Evolutionary conservation across 1,140 invertebrate genomes (phyloP).

Genomic region (Papilio polyxenes): DNA sequence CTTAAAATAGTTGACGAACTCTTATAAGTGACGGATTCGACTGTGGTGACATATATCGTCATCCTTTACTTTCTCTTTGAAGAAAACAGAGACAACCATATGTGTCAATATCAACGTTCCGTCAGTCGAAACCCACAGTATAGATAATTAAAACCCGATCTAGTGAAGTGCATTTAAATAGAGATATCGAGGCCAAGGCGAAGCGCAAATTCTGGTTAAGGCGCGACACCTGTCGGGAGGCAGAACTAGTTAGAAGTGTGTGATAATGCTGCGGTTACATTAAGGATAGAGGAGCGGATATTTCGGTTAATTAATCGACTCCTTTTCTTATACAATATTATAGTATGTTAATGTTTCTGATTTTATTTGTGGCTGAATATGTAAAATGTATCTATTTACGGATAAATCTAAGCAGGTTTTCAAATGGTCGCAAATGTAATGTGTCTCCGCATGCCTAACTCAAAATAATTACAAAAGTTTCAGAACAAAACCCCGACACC

Average conservation of each 20-base stretch:
- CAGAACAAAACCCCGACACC: not conserved
- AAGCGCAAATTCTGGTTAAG: conserved; percentile 33
- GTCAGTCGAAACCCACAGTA: not conserved
- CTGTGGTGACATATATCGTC: not conserved
- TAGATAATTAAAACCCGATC: conserved; percentile 22
- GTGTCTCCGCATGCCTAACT: not conserved
- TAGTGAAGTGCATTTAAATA: conserved; percentile 23
- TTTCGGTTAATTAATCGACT: no score
- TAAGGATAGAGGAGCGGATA: not conserved
- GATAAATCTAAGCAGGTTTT: no score
- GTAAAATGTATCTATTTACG: no score
- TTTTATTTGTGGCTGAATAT: no score
- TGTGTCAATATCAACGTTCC: no score
- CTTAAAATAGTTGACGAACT: no score
- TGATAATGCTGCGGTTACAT: not conserved
- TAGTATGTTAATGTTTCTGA: no score
- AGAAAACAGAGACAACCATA: not conserved
- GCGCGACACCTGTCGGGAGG: conserved; percentile 30
- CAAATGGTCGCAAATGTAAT: not conserved
- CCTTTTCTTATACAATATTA: no score
- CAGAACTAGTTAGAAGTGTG: conserved; percentile 33
- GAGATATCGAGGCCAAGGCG: conserved; percentile 36
- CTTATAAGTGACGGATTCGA: no score
- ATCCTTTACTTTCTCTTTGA: not conserved
- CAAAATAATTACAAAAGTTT: conserved; percentile 14